Evolutionary conservation across 2,113 vertebrate genomes (phyloP), one percentile per base, ranked within the genome.

Genomic region (Regulus satrapa): DNA sequence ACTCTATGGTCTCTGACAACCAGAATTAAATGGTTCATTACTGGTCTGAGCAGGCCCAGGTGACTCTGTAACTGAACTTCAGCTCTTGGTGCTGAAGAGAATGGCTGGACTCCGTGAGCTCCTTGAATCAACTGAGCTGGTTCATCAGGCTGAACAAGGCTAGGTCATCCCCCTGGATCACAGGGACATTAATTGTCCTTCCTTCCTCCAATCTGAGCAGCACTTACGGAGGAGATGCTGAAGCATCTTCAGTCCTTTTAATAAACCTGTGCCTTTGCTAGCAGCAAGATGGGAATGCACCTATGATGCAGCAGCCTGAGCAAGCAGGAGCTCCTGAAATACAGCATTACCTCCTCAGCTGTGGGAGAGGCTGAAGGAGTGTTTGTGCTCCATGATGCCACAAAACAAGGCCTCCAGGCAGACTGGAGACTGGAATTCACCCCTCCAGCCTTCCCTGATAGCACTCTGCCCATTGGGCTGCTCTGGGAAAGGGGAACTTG

Each of bases 101-200:
- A 78, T 4, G 15, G 28, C 74, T 81, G 78, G 36, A 54, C 20
- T 82, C 54, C 67, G 43, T 40, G 34, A 2, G 3, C 32, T 79
- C 43, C 74, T 43, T 0, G 0, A 21, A 67, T 9, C 19, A 61
- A 48, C 32, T 7, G 12, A 85, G 46, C 25, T 66, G 17, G 7
- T 29, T 73, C 51, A 66, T 17, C n/a, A 61, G 48, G 58, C 76
- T 34, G 52, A 92, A 90, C 52, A 75, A 68, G 21, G 31, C 48
- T 43, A 38, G 41, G 23, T 32, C 12, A 34, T 10, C 25, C 31
- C 32, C 40, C 38, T 49, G 40, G 78, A 82, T 36, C 40, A 59
- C 49, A 78, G 17, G 71, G 25, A 77, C 80, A 81, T 58, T 34
- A 36, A 45, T 1, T 18, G 15, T 38, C 28, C 34, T 74, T 76